Base-by-base conservation (phyloP, 2,797 vertebrate species). In the Denticeps clupeoides region DNA sequence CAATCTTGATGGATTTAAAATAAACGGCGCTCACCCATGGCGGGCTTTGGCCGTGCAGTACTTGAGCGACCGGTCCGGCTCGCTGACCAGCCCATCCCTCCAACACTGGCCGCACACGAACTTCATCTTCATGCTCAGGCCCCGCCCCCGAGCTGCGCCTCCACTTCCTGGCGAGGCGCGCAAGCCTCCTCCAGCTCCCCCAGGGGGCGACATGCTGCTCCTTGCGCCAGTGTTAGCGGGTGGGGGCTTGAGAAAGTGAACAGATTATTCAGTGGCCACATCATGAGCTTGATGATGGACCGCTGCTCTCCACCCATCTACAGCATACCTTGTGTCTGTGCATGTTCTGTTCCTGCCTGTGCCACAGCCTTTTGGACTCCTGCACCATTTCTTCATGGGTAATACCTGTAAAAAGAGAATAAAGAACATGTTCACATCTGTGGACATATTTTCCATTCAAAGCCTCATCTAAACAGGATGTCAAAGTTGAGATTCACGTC, bases 51-150 rank as follows among this genome's bases (percentile, higher is more conserved):
- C 85, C 2, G 68, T 81, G 73, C 94, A 98, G 71, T 92, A 87
- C 67, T 93, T 93, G 45, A 86, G 82, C 32, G 79, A 68, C 69
- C 86, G 89, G 76, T 96, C 90, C 1, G 90, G 86, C 61, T 91
- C 90, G 12, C 84, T 89, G 69, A 88, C 77, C 62, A 82, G 80
- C 13, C 90, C 84, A 0, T 83, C 87, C 21, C 72, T 78, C 87
- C 87, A 90, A 76, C 94, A 98, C 51, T 86, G 87, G 60, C 82
- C 76, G 32, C 94, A 98, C 28, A 82, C 88, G 55, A 96, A 93
- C 81, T 89, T 94, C 87, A 95, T 89, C 61, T 83, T 86, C 68
- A 94, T 74, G 55, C 89, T 82, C 41, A 87, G 83, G 57, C 12
- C 51, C 46, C 60, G 72, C 18, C 51, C 45, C n/a, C 22, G 51